Conservation (phyloP, 2,888 invertebrate species). For the Drosophila demipolita region DNA sequence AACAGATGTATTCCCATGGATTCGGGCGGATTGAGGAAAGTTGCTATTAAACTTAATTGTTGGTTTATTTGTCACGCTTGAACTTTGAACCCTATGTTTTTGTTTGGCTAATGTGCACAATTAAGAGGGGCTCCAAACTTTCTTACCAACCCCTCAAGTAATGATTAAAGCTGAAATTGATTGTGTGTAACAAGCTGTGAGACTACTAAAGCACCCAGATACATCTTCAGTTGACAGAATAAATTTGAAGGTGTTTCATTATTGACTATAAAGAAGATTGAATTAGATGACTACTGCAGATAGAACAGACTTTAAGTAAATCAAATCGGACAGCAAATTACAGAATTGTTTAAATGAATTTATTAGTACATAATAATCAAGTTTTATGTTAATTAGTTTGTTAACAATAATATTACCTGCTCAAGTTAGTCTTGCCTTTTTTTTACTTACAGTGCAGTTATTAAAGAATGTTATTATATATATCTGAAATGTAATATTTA, state of each 20-base stretch:
- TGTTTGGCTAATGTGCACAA: conserved; percentile 59
- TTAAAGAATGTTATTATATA: not conserved
- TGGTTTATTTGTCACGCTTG: conserved; percentile 78
- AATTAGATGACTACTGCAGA: not conserved
- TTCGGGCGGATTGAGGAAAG: conserved; percentile 29
- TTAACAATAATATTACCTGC: not conserved
- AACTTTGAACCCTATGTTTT: conserved; percentile 71
- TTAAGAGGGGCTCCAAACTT: conserved; percentile 58
- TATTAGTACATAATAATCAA: not conserved
- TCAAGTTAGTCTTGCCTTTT: not conserved
- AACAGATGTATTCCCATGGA: conserved; percentile 55
- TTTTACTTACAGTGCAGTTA: not conserved
- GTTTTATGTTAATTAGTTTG: not conserved
- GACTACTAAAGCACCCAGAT: conserved; percentile 15
- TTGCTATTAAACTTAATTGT: conserved; percentile 73
- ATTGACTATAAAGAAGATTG: too few species aligned
- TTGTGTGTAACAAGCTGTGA: conserved; percentile 54
- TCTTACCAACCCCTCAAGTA: conserved; percentile 15
- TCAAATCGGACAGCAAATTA: not conserved
- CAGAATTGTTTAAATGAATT: not conserved
- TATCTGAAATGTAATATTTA: not conserved
- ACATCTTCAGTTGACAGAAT: not conserved
- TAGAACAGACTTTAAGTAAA: not conserved
- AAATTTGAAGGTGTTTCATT: not conserved
- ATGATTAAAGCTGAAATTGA: conserved; percentile 40